These are phyloP conservation scores for Trinectes maculatus DNA, from an alignment of 2,113 vertebrate species.

Conservation along the genomic window DNA sequence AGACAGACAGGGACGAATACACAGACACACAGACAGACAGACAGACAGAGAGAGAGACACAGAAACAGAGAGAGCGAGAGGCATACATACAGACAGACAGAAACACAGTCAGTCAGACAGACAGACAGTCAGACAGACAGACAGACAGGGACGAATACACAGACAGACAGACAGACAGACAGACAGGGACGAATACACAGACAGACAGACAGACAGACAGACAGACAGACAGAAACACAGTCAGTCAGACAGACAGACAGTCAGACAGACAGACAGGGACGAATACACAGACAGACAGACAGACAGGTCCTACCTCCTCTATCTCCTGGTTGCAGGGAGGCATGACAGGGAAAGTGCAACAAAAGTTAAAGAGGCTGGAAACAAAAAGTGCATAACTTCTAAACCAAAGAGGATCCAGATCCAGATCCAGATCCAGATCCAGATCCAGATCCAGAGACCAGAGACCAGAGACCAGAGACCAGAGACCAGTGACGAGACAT, in stretches of 20 bases:
- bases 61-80: neutral
- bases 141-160: neutral
- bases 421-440: no score
- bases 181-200: neutral
- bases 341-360: conserved; percentile 90
- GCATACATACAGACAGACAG: neutral
- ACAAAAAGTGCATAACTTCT: conserved; percentile 68
- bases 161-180: neutral
- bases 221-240: neutral
- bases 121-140: conserved; percentile 20
- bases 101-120: neutral
- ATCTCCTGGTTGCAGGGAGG: conserved; percentile 96
- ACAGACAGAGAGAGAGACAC: neutral
- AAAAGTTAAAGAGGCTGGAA: conserved; percentile 84
- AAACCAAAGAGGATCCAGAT: conserved; percentile 67
- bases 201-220: neutral
- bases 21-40: neutral
- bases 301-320: conserved; percentile 94
- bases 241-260: neutral
- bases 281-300: neutral
- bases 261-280: conserved; percentile 3
- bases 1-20: neutral
- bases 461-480: no score
- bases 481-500: no score
- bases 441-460: no score